Conservation (phyloP, 2,888 invertebrate species). For the Tachina grossa region DNA sequence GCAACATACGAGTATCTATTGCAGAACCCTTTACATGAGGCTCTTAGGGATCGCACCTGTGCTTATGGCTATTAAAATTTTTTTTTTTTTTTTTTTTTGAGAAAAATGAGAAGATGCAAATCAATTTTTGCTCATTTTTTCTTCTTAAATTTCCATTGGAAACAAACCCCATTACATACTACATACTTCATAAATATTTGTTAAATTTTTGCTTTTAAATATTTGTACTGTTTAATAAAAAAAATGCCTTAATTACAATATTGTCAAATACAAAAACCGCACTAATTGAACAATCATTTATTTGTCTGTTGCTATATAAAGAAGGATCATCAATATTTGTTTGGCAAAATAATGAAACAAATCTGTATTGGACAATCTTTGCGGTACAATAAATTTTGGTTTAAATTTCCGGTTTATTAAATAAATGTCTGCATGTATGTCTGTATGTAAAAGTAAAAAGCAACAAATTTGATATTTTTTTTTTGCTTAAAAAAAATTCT, state of each 20-base stretch:
- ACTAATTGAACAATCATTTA: conserved; percentile 72
- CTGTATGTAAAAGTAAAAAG: conserved; percentile 1
- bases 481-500: not conserved
- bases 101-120: conserved; percentile 23
- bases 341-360: conserved; percentile 57
- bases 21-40: no score
- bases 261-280: conserved; percentile 70
- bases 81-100: no score
- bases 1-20: no score
- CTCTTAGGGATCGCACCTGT: no score
- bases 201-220: not conserved
- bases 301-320: not conserved
- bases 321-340: conserved; percentile 31
- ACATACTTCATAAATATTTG: not conserved
- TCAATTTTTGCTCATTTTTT: not conserved
- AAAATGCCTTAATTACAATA: conserved; percentile 47
- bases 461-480: conserved; percentile 54
- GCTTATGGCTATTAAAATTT: no score
- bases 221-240: conserved; percentile 12
- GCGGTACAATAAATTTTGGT: conserved; percentile 61
- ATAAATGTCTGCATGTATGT: not conserved
- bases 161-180: conserved; percentile 21
- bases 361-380: conserved; percentile 65
- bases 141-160: conserved; percentile 9
- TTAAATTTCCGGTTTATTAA: conserved; percentile 63